Evolutionary conservation across 1,140 invertebrate genomes (phyloP).

Genomic region (Bactericera cockerelli): DNA sequence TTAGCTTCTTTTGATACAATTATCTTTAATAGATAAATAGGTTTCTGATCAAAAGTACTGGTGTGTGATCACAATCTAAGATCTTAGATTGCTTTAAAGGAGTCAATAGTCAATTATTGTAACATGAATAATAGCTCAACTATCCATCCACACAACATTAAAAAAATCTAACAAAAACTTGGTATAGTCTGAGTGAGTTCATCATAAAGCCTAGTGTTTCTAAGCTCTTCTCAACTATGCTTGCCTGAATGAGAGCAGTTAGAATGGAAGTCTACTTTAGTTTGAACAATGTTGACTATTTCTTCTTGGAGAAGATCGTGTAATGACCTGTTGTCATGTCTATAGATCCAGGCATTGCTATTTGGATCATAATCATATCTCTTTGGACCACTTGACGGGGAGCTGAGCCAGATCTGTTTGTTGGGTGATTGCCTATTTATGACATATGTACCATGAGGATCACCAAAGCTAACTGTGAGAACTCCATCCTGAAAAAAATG

Average conservation of each 20-base stretch:
- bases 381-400: slow-evolving; percentile 83
- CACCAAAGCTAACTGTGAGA: slow-evolving; percentile 70
- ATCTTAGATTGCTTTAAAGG: too few species aligned
- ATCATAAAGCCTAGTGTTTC: too few species aligned
- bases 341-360: slow-evolving; percentile 69
- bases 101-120: too few species aligned
- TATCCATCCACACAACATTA: too few species aligned
- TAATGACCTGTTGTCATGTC: slow-evolving; percentile 63
- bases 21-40: too few species aligned
- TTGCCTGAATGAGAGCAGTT: slow-evolving; percentile 14
- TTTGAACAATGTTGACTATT: slow-evolving; percentile 52
- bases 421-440: slow-evolving; percentile 94
- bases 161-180: too few species aligned
- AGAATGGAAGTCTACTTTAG: slow-evolving; percentile 41
- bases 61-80: too few species aligned
- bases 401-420: slow-evolving; percentile 94
- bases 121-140: too few species aligned
- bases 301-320: slow-evolving; percentile 69
- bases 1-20: too few species aligned
- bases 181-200: too few species aligned
- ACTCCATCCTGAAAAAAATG: slow-evolving; percentile 64
- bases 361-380: slow-evolving; percentile 69
- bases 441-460: slow-evolving; percentile 73
- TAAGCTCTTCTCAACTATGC: not conserved
- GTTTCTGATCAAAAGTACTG: too few species aligned